Evolutionary conservation across 2,797 vertebrate species (phyloP), one percentile per base, ranked within the genome.

Genomic region (Sus cebifrons): DNA sequence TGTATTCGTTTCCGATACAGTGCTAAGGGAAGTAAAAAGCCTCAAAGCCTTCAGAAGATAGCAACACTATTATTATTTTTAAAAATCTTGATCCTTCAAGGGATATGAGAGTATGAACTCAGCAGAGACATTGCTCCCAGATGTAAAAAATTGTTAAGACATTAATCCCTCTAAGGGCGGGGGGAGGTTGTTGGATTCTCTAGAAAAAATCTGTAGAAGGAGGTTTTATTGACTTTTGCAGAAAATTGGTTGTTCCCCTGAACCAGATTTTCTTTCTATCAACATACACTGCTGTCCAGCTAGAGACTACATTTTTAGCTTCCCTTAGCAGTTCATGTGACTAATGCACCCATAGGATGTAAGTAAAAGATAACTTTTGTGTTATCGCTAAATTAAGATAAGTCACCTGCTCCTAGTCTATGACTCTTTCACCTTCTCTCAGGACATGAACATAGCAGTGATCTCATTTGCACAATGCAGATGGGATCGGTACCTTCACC

Each of bases 71-170:
- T 77, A 25, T 58, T 94, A 32, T 64, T 18, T 86, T 84, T 25
- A 52, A 64, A 91, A 94, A 83, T 84, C 36, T 23, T 81, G 36
- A 75, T 68, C 49, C 13, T 75, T 70, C 16, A 93, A 91, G 25
- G 40, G 71, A 32, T 52, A 70, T 49, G 29, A 65, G 21, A 79
- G 20, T 75, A 94, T 93, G 40, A 89, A 85, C 29, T 85, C 36
- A 70, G 17, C 54, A 84, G 56, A 65, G 10, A 54, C 17, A 16
- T 5, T 36, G 11, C 13, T 62, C 5, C 16, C 27, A 83, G 62
- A 92, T 5, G 40, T 20, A 64, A 82, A 52, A 71, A 91, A 21
- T 14, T 25, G 44, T 49, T 49, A 49, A 49, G 44, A 49, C 44
- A 49, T 49, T 49, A 10, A 49, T 49, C 44, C 44, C 44, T 10